phyloP scores from a whole-genome alignment of 2,113 vertebrate species.

The Protobothrops mucrosquamatus region DNA sequence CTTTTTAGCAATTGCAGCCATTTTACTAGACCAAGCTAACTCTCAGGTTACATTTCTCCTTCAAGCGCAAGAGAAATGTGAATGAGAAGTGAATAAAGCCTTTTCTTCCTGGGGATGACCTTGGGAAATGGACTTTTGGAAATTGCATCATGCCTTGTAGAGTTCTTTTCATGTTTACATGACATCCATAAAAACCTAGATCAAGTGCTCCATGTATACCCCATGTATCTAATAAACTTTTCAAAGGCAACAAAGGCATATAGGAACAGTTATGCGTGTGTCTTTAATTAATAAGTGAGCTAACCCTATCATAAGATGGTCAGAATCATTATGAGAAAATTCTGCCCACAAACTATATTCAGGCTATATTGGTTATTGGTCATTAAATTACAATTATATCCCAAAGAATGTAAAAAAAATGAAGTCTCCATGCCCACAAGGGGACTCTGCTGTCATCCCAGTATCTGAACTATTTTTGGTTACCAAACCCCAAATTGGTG shows the following conservation, averaged over 20 bases:
- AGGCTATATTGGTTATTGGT: background rate
- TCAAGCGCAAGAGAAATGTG: background rate
- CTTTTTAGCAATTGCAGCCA: background rate
- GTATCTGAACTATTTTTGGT: slow-evolving; percentile 26
- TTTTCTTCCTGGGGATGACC: background rate
- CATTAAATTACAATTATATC: background rate
- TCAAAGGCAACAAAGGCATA: background rate
- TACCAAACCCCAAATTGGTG: slow-evolving; percentile 2
- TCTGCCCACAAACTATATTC: background rate
- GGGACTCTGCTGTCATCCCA: slow-evolving; percentile 4
- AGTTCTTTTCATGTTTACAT: background rate
- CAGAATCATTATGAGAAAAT: background rate
- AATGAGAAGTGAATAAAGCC: background rate
- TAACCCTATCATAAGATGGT: background rate
- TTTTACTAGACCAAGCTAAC: background rate
- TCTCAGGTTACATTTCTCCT: too few species aligned
- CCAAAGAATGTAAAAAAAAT: slow-evolving; percentile 2
- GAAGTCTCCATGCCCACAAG: slow-evolving; percentile 7
- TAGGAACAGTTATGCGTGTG: background rate
- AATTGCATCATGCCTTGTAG: background rate
- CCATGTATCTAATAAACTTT: background rate
- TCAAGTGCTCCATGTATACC: background rate
- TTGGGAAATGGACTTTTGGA: background rate
- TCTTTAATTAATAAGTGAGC: background rate
- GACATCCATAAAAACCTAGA: background rate